phyloP scores from a whole-genome alignment of 2,797 vertebrate genomes.

The Cyprinella venusta region DNA sequence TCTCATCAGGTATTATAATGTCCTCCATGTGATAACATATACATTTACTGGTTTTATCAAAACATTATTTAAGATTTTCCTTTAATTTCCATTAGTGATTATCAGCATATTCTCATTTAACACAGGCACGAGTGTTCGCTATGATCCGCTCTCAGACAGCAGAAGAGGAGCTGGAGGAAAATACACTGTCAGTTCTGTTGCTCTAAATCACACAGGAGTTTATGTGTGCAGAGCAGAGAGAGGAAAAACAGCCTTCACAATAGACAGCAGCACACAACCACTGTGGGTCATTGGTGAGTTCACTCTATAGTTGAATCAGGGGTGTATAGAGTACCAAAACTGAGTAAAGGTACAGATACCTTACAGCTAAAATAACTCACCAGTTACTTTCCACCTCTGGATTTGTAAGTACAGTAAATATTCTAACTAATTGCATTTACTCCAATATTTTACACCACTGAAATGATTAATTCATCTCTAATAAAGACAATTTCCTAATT shows the following conservation, averaged over 20 bases:
- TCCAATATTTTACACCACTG: too few species aligned
- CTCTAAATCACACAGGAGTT: not conserved
- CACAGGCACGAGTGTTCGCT: fast-evolving
- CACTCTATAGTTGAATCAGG: not conserved
- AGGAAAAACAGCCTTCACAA: not conserved
- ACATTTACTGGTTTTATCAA: too few species aligned
- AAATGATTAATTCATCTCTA: not conserved
- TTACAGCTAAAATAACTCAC: too few species aligned
- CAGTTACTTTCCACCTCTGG: too few species aligned
- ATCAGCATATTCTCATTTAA: not conserved
- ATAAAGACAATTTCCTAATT: not conserved
- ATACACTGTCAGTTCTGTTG: not conserved
- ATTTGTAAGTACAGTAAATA: too few species aligned
- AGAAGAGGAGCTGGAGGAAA: conserved; percentile 16
- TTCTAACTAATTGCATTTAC: too few species aligned
- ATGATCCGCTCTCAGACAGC: conserved; percentile 3
- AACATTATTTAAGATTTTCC: too few species aligned
- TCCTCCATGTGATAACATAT: too few species aligned
- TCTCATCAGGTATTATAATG: not conserved
- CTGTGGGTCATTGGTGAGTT: conserved; percentile 16
- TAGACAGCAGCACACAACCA: not conserved
- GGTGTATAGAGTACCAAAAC: too few species aligned
- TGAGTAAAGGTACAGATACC: too few species aligned
- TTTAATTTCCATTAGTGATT: not conserved
- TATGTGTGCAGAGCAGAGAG: not conserved